phyloP scores from a whole-genome alignment of 2,888 invertebrate genomes.

The Diadegma fenestrale region DNA sequence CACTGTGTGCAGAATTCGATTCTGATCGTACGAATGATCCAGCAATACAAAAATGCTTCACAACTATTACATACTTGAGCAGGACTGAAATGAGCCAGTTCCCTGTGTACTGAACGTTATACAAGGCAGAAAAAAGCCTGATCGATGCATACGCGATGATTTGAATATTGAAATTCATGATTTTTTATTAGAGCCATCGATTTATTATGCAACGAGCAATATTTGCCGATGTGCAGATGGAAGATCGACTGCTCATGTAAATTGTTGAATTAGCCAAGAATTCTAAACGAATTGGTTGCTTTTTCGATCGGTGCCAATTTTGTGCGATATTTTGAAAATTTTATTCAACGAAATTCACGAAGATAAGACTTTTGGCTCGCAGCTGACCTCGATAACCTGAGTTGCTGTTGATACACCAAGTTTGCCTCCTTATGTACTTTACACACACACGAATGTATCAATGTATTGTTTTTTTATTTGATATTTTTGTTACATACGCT shows the following conservation, averaged over 20 bases:
- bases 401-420: conserved; percentile 22
- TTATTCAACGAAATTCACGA: neutral
- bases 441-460: neutral
- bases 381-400: neutral
- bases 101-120: neutral
- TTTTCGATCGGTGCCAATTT: too few relatives aligned
- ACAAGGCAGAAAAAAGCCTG: neutral
- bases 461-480: neutral
- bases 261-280: neutral
- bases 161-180: neutral
- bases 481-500: neutral
- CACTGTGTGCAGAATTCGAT: neutral
- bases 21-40: neutral
- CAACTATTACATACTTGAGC: neutral
- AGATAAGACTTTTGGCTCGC: conserved; percentile 3
- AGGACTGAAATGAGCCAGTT: neutral
- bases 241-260: neutral
- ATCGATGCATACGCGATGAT: neutral
- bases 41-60: neutral
- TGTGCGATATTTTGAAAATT: neutral
- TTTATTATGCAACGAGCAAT: neutral
- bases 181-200: neutral
- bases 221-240: neutral
- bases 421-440: neutral
- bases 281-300: neutral